These are phyloP conservation scores for Erebia palarica DNA, from an alignment of 2,888 invertebrate species.

Conservation along the genomic window DNA sequence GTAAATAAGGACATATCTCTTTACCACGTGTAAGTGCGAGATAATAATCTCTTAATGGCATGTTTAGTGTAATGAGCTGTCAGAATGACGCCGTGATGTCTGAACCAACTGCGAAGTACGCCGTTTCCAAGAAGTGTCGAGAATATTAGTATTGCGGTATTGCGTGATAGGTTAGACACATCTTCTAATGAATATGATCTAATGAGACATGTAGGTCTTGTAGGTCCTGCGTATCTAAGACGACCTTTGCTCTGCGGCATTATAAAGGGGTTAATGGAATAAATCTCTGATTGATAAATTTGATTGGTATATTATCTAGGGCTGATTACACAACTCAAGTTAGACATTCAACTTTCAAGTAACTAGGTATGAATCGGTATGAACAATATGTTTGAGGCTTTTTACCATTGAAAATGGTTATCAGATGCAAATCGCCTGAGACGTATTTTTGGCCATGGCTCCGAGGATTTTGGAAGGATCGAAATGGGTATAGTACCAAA, in stretches of 20 bases:
- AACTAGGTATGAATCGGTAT: too few species aligned
- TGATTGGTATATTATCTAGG: neutral
- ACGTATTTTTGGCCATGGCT: too few species aligned
- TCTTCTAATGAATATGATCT: neutral
- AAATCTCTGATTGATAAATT: constrained; percentile 1
- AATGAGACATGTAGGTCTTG: neutral
- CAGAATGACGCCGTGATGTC: constrained; percentile 6
- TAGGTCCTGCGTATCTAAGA: neutral
- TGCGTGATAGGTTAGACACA: neutral
- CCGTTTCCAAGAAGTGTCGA: constrained; percentile 16
- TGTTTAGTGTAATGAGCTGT: neutral
- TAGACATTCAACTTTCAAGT: too few species aligned
- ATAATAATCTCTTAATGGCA: neutral
- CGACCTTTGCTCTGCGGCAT: constrained; percentile 8
- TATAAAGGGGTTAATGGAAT: constrained; percentile 5
- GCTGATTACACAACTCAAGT: too few species aligned
- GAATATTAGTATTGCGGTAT: neutral
- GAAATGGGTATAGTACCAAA: too few species aligned
- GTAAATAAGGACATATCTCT: neutral
- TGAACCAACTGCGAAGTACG: constrained; percentile 3
- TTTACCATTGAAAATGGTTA: too few species aligned
- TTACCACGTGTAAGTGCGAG: neutral
- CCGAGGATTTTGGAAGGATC: too few species aligned
- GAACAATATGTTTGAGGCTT: too few species aligned
- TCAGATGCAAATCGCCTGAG: too few species aligned